Conservation (phyloP, 1,140 invertebrate species). For the Conus ventricosus region DNA sequence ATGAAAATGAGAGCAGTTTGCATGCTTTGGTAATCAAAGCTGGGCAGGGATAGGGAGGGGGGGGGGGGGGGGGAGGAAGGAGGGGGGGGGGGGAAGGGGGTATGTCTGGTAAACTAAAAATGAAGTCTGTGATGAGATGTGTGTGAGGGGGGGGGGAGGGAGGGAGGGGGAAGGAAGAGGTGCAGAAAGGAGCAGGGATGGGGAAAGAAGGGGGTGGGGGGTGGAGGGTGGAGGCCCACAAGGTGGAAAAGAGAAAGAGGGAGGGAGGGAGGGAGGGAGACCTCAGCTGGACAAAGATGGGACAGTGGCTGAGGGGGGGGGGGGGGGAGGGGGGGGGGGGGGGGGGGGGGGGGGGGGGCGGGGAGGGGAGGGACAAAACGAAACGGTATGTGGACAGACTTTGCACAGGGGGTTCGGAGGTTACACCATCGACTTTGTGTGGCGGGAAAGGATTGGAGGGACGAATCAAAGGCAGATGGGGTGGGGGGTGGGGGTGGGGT, state of each 20-base stretch:
- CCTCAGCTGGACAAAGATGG: too few relatives aligned
- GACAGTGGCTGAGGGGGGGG: too few relatives aligned
- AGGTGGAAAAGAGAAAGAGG: background rate
- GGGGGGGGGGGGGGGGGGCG: background rate
- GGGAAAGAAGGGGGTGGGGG: background rate
- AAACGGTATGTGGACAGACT: too few relatives aligned
- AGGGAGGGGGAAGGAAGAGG: background rate
- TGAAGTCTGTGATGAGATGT: background rate
- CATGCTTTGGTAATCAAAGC: too few relatives aligned
- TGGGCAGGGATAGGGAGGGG: background rate
- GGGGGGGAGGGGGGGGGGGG: too few relatives aligned
- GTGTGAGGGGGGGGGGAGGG: background rate
- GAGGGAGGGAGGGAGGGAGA: background rate
- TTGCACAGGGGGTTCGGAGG: too few relatives aligned
- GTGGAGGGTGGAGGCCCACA: background rate
- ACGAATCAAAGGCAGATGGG: too few relatives aligned
- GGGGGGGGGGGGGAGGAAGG: background rate
- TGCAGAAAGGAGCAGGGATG: background rate
- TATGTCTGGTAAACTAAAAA: background rate
- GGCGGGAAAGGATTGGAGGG: too few relatives aligned
- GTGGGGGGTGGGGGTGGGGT: too few relatives aligned
- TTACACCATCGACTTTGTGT: too few relatives aligned
- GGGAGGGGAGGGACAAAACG: background rate
- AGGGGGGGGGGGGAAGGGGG: background rate
- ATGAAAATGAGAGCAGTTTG: too few relatives aligned